Conservation (phyloP, 2,888 invertebrate species). For the Pachliopta kotzebuea region DNA sequence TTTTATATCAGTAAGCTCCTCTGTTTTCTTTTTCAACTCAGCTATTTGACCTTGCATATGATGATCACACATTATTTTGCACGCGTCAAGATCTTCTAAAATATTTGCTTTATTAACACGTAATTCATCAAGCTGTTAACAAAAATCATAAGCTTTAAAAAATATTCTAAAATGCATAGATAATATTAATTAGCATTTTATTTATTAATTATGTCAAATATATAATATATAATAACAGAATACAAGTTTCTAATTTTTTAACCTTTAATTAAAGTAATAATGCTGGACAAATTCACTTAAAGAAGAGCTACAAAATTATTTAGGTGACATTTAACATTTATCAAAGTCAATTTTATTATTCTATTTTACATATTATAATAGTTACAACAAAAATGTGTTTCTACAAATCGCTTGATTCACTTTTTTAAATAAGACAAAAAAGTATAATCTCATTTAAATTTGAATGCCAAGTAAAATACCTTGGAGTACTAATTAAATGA, state of each 20-base stretch:
- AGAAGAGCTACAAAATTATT: neutral
- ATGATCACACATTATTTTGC: conserved; percentile 52
- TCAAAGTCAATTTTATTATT: neutral
- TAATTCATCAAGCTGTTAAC: conserved; percentile 50
- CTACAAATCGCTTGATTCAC: neutral
- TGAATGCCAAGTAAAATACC: too few species aligned
- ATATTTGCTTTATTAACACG: conserved; percentile 51
- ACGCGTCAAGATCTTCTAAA: conserved; percentile 57
- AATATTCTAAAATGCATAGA: neutral
- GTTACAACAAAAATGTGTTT: neutral
- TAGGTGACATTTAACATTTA: conserved; percentile 1
- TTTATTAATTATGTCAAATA: neutral
- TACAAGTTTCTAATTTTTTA: neutral
- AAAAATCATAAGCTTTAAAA: conserved; percentile 6
- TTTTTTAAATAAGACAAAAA: neutral
- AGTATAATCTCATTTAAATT: too few species aligned
- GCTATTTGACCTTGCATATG: conserved; percentile 48
- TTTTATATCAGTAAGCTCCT: conserved; percentile 44
- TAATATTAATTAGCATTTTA: neutral
- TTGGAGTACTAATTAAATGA: too few species aligned
- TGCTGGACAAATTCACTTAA: neutral
- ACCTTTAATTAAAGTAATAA: neutral
- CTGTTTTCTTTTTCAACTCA: conserved; percentile 49
- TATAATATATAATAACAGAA: neutral
- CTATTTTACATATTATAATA: neutral